These are phyloP conservation scores for Acanthopagrus latus DNA, from an alignment of 2,797 vertebrate species.

Conservation along the genomic window DNA sequence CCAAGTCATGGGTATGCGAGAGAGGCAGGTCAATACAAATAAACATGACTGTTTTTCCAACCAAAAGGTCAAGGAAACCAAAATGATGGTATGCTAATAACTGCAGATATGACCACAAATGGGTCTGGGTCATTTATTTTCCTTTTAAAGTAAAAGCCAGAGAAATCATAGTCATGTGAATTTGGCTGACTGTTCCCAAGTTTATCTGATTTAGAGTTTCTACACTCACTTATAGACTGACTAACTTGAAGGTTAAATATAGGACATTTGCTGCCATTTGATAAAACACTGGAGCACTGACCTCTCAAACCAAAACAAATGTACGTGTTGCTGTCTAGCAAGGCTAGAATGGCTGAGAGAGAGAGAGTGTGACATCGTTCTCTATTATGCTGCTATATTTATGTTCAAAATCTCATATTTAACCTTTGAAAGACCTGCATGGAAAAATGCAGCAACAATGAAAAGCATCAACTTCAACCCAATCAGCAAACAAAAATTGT, in stretches of 20 bases:
- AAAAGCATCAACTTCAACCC: background rate
- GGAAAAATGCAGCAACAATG: background rate
- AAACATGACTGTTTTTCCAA: slow-evolving; percentile 45
- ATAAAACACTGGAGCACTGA: no score
- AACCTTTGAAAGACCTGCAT: no score
- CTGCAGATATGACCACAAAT: slow-evolving; percentile 11
- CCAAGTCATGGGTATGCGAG: background rate
- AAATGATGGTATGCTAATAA: slow-evolving; percentile 2
- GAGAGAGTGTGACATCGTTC: no score
- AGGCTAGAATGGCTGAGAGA: no score
- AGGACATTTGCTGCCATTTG: no score
- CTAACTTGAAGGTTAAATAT: background rate
- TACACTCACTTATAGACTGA: background rate
- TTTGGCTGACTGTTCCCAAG: background rate
- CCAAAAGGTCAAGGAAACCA: slow-evolving; percentile 36
- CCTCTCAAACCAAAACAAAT: no score
- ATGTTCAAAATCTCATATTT: no score
- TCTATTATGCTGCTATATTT: no score
- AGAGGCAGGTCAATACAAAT: slow-evolving; percentile 31
- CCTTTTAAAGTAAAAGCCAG: slow-evolving; percentile 4
- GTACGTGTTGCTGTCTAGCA: no score
- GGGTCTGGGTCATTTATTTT: slow-evolving; percentile 11
- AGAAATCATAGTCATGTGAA: background rate
- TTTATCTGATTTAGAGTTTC: background rate
- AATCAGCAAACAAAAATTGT: background rate